Conservation (phyloP, 1,140 invertebrate genomes). For the Magallana gigas region DNA sequence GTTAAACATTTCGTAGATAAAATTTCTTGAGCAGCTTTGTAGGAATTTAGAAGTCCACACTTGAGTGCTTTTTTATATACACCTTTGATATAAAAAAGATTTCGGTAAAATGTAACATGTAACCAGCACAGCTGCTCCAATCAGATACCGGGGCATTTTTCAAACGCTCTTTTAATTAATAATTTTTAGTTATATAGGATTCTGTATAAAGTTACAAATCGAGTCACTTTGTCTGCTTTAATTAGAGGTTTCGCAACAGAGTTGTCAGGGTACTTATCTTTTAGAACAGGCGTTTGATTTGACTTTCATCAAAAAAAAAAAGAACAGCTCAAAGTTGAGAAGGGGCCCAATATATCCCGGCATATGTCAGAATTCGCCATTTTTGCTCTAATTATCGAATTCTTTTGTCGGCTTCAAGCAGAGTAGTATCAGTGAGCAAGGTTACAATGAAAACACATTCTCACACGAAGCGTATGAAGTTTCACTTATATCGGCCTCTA, state of each 20-base stretch:
- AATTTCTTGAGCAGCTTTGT: too few relatives aligned
- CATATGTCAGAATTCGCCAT: slow-evolving; percentile 16
- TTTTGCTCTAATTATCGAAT: slow-evolving; percentile 24
- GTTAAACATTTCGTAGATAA: too few relatives aligned
- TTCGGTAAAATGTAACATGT: not conserved
- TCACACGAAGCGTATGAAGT: slow-evolving; percentile 12
- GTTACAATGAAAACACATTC: slow-evolving; percentile 18
- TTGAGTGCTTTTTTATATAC: too few relatives aligned
- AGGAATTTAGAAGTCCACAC: too few relatives aligned
- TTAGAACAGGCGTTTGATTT: not conserved
- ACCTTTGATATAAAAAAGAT: too few relatives aligned
- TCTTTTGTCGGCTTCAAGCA: slow-evolving; percentile 17
- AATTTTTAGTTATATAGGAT: slow-evolving; percentile 5
- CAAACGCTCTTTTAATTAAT: slow-evolving; percentile 10
- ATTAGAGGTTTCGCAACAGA: slow-evolving; percentile 23
- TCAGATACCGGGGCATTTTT: not conserved
- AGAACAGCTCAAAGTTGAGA: not conserved
- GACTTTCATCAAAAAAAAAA: slow-evolving; percentile 20
- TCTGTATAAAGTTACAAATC: slow-evolving; percentile 7
- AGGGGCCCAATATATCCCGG: not conserved
- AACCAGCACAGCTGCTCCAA: not conserved
- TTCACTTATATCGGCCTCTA: not conserved
- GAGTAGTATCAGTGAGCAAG: not conserved
- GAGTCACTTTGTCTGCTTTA: slow-evolving; percentile 14
- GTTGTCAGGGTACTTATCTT: slow-evolving; percentile 13